Evolutionary conservation across 1,140 invertebrate genomes (phyloP), one percentile per base, ranked within the genome.

Genomic region (Aphelinus certus): DNA sequence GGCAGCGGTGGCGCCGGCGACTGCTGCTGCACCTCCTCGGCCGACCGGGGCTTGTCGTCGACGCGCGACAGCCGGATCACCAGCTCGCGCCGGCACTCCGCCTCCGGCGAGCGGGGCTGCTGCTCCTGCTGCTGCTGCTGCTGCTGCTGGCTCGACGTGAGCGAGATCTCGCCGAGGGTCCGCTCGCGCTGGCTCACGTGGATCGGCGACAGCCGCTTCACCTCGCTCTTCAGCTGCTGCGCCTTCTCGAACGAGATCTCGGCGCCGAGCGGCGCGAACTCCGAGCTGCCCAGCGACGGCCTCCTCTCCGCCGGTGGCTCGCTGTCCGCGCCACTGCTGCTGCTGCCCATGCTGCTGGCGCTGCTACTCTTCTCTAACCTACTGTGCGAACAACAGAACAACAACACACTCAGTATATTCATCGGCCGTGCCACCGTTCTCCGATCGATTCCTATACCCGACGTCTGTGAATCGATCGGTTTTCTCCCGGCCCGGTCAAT

Each of bases 111-210:
- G 66, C 43, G 45, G 4, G 4, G 2, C 2, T 43, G 42, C 45
- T 61, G 3, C 6, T n/a, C 7, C 48, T 66, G 7, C 3, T 7
- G 7, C 9, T 51, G n/a, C 9, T 49, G 7, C 7, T 65, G 4
- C 46, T 51, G 26, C 9, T 48, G 43, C 2, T 9, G 56, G 42
- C 3, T 1, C 73, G 84, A 79, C 0, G 83, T 86, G 3, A 88
- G 71, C 0, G 84, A 87, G 10, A 88, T 85, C 53, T 88, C 87
- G 47, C 85, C 86, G 0, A 88, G 73, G 0, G 87, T 88, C 1
- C 86, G 80, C 60, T 88, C 87, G 0, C 83, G 80, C 3, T 83
- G 81, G 45, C 86, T 85, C 7, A 88, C 86, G 67, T 86, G 73
- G 42, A 87, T 83, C 56, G 87, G 86, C 1, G 86, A 88, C 55